Conservation (phyloP, 2,797 vertebrate species). For the Phrynocephalus guinanensis region DNA sequence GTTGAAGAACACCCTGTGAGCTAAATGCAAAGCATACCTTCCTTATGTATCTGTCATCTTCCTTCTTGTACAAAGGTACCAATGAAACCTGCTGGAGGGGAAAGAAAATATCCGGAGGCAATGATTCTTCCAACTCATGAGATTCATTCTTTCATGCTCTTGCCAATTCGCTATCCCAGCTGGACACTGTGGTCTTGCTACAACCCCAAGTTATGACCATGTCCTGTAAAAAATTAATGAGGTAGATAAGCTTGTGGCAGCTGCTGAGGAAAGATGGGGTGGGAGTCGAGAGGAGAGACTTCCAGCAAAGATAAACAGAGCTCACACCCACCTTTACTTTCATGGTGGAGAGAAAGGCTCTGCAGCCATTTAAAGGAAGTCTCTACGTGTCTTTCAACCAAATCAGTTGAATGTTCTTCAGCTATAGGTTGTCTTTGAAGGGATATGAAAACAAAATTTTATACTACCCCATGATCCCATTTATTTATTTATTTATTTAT, state of each 20-base stretch:
- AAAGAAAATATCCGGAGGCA: neutral
- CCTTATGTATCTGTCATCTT: neutral
- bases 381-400: neutral
- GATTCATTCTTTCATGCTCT: neutral
- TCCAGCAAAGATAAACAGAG: neutral
- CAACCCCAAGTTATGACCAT: conserved; percentile 10
- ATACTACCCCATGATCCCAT: too few relatives aligned
- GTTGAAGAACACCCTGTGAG: neutral
- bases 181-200: neutral
- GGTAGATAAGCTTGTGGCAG: neutral
- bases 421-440: neutral
- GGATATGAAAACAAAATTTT: too few relatives aligned
- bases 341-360: neutral
- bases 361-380: neutral
- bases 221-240: conserved; percentile 40
- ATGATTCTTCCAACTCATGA: neutral
- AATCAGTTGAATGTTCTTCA: neutral
- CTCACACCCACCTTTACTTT: neutral
- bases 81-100: neutral
- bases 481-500: too few relatives aligned
- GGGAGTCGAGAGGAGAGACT: neutral
- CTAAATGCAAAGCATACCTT: neutral
- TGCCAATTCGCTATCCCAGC: conserved; percentile 1
- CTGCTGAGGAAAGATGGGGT: conserved; percentile 1
- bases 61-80: neutral